Evolutionary conservation across 2,113 vertebrate genomes (phyloP), one percentile per base, ranked within the genome.

Genomic region (Probosciger aterrimus): DNA sequence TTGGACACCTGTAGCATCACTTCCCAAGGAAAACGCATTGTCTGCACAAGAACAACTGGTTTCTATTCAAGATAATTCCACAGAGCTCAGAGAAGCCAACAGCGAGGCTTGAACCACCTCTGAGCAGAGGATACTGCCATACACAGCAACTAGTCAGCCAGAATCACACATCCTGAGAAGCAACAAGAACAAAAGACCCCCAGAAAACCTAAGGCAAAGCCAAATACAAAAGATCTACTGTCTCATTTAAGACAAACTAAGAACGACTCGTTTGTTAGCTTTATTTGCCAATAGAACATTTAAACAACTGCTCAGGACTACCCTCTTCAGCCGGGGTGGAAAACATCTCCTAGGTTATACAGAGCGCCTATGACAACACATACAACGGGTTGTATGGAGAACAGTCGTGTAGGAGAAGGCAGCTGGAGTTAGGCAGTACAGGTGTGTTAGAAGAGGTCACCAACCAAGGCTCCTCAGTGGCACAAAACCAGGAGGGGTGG

Each of bases 231-330:
- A 88, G 4, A 7, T 28, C 80, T 91, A 23, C 47, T 18, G 8
- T 14, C 88, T 95, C 70, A 88, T 92, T 92, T 62, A 95, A 93
- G 93, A 96, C 95, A 96, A 96, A 96, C 88, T 68, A 81, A 82
- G 82, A 64, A 43, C 0, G 1, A 43, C 71, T 80, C 6, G 1
- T 95, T 94, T 93, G 52, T 93, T 59, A 83, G 74, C 47, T 96
- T 91, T 97, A 96, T 97, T 96, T 95, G 91, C 86, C 91, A 92
- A 79, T n/a, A 84, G 65, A 95, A 96, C 96, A 97, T 93, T 96
- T 62, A 90, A 96, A 95, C 95, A 95, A 27, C 60, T 60, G 80
- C 53, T 95, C 82, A 77, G 85, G 55, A 93, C 94, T 93, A 90
- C 90, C 35, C 84, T 93, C 53, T 71, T 18, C 14, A 64, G 90